Percentiles rank a stretch among this genome's conserved stretches.
These are phyloP conservation scores for Automeris io DNA, from an alignment of 2,888 invertebrate genomes.

Conservation along the genomic window DNA sequence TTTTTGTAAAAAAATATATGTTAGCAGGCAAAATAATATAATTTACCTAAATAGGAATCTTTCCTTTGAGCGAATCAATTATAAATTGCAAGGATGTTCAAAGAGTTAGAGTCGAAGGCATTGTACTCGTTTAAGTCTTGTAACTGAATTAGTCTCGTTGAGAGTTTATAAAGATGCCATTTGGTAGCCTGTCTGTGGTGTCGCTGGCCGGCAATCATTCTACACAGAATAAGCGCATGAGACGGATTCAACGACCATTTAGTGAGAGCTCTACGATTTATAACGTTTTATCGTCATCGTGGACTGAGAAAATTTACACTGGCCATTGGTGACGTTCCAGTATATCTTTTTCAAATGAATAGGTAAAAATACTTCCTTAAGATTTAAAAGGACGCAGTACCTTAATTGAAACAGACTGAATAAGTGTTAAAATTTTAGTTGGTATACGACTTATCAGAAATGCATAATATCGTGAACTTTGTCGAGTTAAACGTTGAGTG, in stretches of 20 bases:
- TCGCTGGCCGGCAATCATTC: conserved; percentile 20
- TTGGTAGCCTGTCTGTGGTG: conserved; percentile 23
- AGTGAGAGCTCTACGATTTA: conserved; percentile 35
- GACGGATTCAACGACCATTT: conserved; percentile 36
- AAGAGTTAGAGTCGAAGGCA: not conserved
- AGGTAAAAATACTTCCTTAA: too few relatives aligned
- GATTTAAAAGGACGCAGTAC: not conserved
- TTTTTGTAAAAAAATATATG: too few relatives aligned
- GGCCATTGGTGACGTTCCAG: conserved; percentile 30
- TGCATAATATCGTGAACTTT: conserved; percentile 18
- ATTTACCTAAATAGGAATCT: too few relatives aligned
- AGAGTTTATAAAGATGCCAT: conserved; percentile 25
- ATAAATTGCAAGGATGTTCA: too few relatives aligned
- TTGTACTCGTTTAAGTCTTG: conserved; percentile 3
- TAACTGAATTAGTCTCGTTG: conserved; percentile 20
- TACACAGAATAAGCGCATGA: conserved; percentile 24
- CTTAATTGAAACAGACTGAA: not conserved
- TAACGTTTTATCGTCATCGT: conserved; percentile 28
- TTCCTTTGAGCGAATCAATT: too few relatives aligned
- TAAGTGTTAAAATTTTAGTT: conserved; percentile 12
- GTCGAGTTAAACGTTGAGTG: conserved; percentile 24
- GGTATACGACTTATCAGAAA: conserved; percentile 15
- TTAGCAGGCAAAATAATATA: too few relatives aligned
- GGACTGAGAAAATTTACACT: conserved; percentile 37
- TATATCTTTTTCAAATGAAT: too few relatives aligned